Conservation (phyloP, 2,888 invertebrate species). For the Drosophila multiciliata region DNA sequence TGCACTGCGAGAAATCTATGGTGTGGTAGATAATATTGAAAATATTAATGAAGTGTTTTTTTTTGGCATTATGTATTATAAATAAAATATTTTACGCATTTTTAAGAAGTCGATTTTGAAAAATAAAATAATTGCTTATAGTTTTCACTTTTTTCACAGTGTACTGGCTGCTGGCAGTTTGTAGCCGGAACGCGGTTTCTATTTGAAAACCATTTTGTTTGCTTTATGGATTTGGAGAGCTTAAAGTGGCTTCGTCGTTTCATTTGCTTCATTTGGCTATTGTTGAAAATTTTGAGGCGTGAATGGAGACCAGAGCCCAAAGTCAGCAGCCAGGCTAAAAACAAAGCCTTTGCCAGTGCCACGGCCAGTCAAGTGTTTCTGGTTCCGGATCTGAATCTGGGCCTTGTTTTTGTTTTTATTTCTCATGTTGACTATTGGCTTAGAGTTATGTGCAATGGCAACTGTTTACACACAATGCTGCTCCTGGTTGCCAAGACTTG, state of each 20-base stretch:
- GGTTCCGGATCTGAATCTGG: conserved; percentile 18
- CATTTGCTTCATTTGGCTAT: conserved; percentile 78
- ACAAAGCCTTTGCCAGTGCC: conserved; percentile 3
- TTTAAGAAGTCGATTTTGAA: neutral
- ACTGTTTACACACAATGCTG: conserved; percentile 62
- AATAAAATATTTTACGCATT: neutral
- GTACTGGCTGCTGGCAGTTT: conserved; percentile 2
- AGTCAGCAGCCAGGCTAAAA: conserved; percentile 1
- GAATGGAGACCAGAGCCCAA: conserved; percentile 38
- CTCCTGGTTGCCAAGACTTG: conserved; percentile 19
- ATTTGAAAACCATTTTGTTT: conserved; percentile 83
- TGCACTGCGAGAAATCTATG: neutral
- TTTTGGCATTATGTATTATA: neutral
- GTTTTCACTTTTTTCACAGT: neutral
- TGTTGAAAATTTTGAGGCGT: conserved; percentile 80
- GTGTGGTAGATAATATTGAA: neutral
- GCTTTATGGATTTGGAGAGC: conserved; percentile 84
- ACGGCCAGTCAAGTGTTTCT: conserved; percentile 56
- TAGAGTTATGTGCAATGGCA: conserved; percentile 76
- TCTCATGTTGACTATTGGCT: conserved; percentile 79
- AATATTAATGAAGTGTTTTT: neutral
- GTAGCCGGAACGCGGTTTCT: conserved; percentile 66
- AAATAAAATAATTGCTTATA: neutral
- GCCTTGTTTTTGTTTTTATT: conserved; percentile 73
- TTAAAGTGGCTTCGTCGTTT: conserved; percentile 83